Evolutionary conservation across 2,888 invertebrate genomes (phyloP), one percentile per base, ranked within the genome.

Genomic region (Thereva unica): DNA sequence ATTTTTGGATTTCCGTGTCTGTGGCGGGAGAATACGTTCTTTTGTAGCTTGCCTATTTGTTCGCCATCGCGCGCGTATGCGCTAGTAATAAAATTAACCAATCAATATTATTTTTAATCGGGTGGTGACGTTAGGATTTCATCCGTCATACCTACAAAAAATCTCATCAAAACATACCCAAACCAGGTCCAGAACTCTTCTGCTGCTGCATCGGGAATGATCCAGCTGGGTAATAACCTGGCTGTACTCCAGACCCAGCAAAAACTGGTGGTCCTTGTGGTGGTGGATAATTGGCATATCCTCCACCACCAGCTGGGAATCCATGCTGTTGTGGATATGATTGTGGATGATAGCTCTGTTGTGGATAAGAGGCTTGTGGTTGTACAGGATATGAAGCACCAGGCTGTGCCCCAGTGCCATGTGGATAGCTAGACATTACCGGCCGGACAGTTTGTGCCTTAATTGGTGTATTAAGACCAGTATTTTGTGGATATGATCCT

Each of bases 171-270:
- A 52, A 69, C 75, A 74, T 72, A 80, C 80, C 79, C 41, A 80
- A 76, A 55, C 80, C 80, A 66, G 76, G 74, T 45, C 80, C 80
- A 1, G 80, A 79, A 41, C n/a, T 34, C 7, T 38, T 41, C 42
- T 56, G 34, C 4, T 44, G 61, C 2, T 52, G 65, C 7, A 55
- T 12, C 3, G 69, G 69, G 23, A 67, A 37, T 37, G 68, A 54
- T 34, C 69, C 69, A 37, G 66, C 69, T 44, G 69, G 66, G 66
- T 69, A 68, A 34, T 52, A 66, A 10, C 69, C 69, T 38, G 69
- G 67, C 41, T 56, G 57, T 61, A 68, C 42, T n/a, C 61, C 64
- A 37, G 50, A 41, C 4, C 67, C 67, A 38, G 59, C 56, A 50
- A 53, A 69, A 34, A 67, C 61, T 9, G 67, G 69, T 9, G 50